Percentiles rank a stretch among this genome's conserved stretches.
Conservation (phyloP, 2,797 vertebrate species). For the Prunella strophiata region DNA sequence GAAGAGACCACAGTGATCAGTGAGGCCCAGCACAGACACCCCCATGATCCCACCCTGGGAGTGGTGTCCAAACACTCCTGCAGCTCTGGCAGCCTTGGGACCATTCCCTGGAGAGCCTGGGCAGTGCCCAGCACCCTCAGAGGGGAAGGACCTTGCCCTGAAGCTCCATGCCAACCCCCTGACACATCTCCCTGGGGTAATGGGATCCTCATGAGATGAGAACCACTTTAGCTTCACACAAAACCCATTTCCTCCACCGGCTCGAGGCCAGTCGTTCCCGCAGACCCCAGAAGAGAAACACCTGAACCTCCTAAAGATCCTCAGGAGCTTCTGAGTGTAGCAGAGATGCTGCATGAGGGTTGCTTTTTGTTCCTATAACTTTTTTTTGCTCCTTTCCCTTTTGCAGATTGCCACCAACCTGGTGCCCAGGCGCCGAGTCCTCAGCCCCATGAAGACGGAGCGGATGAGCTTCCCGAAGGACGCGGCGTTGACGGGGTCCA, state of each 20-base stretch:
- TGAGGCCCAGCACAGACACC: not conserved
- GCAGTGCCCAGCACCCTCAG: not conserved
- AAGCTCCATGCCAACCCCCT: not conserved
- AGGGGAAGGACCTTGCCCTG: not conserved
- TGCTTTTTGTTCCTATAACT: accelerated
- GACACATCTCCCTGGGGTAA: not conserved
- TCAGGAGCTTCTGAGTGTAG: accelerated
- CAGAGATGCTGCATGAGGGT: not conserved
- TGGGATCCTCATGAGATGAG: not conserved
- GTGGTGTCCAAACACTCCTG: not conserved
- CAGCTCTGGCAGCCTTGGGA: not conserved
- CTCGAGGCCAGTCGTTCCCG: not conserved
- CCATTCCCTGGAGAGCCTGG: not conserved
- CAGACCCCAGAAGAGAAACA: not conserved
- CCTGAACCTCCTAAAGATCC: not conserved
- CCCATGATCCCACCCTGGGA: not conserved
- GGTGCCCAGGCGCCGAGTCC: constrained; percentile 93
- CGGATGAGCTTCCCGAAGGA: constrained; percentile 98
- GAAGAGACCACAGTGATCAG: not conserved
- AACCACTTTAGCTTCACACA: not conserved
- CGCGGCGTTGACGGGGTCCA: constrained; percentile 95
- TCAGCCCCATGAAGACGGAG: constrained; percentile 95
- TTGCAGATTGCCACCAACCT: constrained; percentile 76
- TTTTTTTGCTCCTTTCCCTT: no score
- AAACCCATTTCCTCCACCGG: not conserved